Conservation (phyloP, 2,113 vertebrate species). For the Phalacrocorax aristotelis region DNA sequence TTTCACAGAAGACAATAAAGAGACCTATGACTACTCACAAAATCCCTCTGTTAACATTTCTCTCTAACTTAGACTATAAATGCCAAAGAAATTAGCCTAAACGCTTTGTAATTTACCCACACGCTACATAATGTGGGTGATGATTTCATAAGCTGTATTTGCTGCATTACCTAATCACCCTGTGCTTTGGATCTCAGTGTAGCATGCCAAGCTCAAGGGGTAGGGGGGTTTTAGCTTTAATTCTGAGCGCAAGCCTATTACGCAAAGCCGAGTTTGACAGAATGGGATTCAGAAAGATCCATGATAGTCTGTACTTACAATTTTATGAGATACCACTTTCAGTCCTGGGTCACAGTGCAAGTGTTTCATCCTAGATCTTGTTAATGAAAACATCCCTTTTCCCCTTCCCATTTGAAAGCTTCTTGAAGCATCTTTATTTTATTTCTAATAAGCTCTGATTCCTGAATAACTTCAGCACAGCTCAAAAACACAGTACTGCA, state of each 20-base stretch:
- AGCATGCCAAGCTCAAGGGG: not conserved
- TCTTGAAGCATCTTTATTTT: not conserved
- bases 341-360: not conserved
- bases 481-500: not conserved
- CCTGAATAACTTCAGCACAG: not conserved
- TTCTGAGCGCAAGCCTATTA: not conserved
- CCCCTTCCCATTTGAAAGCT: not conserved
- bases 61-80: not conserved
- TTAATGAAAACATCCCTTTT: not conserved
- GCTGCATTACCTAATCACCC: not conserved
- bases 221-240: not conserved
- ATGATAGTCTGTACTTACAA: accelerated
- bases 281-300: not conserved
- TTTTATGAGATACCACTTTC: too few species aligned
- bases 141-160: not conserved
- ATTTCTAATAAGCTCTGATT: not conserved
- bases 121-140: not conserved
- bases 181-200: not conserved
- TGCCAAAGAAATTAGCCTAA: not conserved
- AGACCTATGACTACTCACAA: not conserved
- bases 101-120: not conserved
- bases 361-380: not conserved
- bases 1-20: not conserved
- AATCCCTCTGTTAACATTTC: not conserved
- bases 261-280: not conserved